Evolutionary conservation across 2,113 vertebrate species (phyloP), one percentile per base, ranked within the genome.

Genomic region (Neopipo cinnamomea): DNA sequence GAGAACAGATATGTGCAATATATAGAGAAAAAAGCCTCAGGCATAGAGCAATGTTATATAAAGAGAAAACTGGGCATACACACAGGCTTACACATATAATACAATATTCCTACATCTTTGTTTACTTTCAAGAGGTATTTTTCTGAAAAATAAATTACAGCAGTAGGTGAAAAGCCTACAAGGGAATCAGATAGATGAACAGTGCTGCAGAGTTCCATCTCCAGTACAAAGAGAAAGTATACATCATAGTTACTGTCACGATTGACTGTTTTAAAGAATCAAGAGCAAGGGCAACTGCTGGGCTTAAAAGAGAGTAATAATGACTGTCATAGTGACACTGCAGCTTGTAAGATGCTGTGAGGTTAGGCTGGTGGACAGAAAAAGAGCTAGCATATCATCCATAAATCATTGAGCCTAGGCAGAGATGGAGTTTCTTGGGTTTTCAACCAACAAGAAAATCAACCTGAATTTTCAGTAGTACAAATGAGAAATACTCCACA

Each of bases 191-290:
- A 81, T 49, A 89, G 95, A 96, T 81, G 84, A 94, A 81, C 73
- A 78, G n/a, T 27, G 31, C 65, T 88, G 79, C 52, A 85, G 88
- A 96, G 89, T 87, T 91, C 92, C 92, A 70, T 95, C 95, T 96
- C 37, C 77, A 72, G 76, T 68, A 91, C 68, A 81, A 90, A 92
- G 56, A 47, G 16, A 88, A 92, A 56, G 47, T 42, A 97, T 96
- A 93, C 73, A 97, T 97, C 93, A 96, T 91, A 95, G 95, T 95
- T 95, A 93, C 79, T 95, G 93, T 94, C 92, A 96, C 65, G 42
- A 41, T n/a, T 67, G 92, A 93, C 88, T 92, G 74, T 87, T 92
- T 78, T 47, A 86, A 96, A 79, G 73, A 89, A 93, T 95, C 5
- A 41, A 93, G 85, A 93, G 58, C 90, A 88, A 95, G 71, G 85